These are phyloP conservation scores for Ailuropoda melanoleuca DNA, from an alignment of 2,113 vertebrate genomes.

Conservation along the genomic window DNA sequence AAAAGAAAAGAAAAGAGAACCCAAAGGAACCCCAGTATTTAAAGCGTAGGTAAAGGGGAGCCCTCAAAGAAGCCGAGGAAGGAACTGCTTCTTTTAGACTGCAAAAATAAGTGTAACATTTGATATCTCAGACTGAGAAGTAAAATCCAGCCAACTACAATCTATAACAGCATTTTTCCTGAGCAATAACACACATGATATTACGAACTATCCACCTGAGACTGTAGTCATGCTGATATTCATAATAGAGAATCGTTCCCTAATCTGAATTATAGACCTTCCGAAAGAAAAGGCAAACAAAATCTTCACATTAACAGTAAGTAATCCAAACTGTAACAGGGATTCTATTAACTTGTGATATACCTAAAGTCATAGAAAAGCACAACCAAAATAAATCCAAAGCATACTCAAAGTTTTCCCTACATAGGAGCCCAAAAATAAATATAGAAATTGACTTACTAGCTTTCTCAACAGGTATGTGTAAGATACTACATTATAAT, in stretches of 20 bases:
- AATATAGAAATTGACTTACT: not conserved
- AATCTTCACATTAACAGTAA: not conserved
- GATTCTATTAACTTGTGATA: slow-evolving; percentile 10
- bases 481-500: slow-evolving; percentile 17
- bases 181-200: not conserved
- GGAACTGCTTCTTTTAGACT: not conserved
- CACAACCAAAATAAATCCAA: slow-evolving; percentile 31
- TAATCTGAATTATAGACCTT: slow-evolving; percentile 17
- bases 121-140: not conserved
- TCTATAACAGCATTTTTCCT: slow-evolving; percentile 23
- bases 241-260: not conserved
- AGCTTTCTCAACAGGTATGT: not conserved
- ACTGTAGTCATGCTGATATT: not conserved
- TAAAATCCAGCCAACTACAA: not conserved
- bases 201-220: not conserved
- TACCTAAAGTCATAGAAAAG: not conserved
- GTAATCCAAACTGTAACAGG: not conserved
- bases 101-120: not conserved
- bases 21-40: not conserved
- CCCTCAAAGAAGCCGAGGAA: not conserved
- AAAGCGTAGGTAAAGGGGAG: not conserved
- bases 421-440: not conserved
- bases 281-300: slow-evolving; percentile 10
- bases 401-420: not conserved
- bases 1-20: not conserved